A percentile compares a stretch with the other conserved stretches of the same genome.
Evolutionary conservation across 2,113 vertebrate species (phyloP).

Genomic region (Sinosuthora webbiana): DNA sequence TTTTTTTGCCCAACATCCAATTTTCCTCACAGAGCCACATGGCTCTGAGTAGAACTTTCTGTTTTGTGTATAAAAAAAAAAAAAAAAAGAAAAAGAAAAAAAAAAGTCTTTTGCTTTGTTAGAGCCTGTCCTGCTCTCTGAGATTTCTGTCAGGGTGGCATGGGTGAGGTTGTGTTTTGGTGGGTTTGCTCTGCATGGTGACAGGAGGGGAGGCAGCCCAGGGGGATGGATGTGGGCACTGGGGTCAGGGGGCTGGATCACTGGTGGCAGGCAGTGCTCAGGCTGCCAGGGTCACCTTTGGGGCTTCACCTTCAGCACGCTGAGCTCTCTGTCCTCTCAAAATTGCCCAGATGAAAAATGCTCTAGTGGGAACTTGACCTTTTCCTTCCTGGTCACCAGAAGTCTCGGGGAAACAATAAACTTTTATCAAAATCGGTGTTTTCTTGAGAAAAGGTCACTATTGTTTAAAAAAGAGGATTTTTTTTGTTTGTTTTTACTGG

Average conservation of each 20-base stretch:
- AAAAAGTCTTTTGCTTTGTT: neutral
- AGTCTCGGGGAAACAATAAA: neutral
- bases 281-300: neutral
- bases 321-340: neutral
- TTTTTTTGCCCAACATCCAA: neutral
- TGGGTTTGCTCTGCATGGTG: neutral
- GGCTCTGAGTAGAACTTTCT: neutral
- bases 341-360: neutral
- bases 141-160: neutral
- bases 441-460: conserved; percentile 12
- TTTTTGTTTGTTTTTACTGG: neutral
- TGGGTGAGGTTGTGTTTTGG: rapidly evolving
- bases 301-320: neutral
- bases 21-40: neutral
- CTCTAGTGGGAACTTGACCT: neutral
- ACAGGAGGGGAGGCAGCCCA: neutral
- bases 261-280: rapidly evolving
- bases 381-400: neutral
- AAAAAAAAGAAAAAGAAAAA: neutral
- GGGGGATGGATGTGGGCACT: rapidly evolving
- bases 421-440: conserved; percentile 15
- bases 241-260: too few relatives aligned
- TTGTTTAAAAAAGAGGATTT: neutral
- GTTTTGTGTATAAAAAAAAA: neutral
- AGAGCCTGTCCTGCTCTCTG: neutral